These are phyloP conservation scores for Artemia sinica DNA, from an alignment of 2,888 invertebrate species.

Conservation along the genomic window DNA sequence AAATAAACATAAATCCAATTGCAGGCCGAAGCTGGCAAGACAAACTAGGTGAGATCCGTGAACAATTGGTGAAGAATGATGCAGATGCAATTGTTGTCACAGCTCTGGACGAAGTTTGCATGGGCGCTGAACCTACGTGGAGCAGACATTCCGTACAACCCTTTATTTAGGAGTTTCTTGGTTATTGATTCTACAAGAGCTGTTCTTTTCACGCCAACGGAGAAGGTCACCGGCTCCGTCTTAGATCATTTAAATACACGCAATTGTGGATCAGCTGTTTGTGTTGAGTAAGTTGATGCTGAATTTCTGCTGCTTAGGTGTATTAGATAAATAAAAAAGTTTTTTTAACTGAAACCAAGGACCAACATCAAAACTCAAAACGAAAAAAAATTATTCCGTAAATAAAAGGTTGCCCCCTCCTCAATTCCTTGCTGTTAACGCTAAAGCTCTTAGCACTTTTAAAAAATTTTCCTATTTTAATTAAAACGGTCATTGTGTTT, in stretches of 20 bases:
- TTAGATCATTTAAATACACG: constrained; percentile 37
- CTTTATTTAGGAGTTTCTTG: constrained; percentile 57
- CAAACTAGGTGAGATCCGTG: constrained; percentile 50
- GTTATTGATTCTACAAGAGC: constrained; percentile 47
- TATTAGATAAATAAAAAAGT: constrained; percentile 17
- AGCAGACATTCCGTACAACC: constrained; percentile 59
- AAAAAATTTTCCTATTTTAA: too few species aligned
- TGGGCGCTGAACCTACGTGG: constrained; percentile 80
- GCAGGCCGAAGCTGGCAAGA: constrained; percentile 52
- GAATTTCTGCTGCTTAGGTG: neutral
- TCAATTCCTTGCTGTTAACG: neutral
- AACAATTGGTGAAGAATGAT: constrained; percentile 41
- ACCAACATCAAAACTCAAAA: too few species aligned
- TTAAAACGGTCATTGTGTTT: too few species aligned
- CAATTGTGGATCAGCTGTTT: constrained; percentile 41
- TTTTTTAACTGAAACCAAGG: neutral
- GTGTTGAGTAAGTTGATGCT: constrained; percentile 41
- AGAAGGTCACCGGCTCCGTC: constrained; percentile 33
- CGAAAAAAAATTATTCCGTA: too few species aligned
- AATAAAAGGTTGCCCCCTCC: neutral
- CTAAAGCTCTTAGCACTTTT: too few species aligned
- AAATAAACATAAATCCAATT: neutral
- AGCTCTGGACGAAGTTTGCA: constrained; percentile 67
- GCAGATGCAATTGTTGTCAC: constrained; percentile 66
- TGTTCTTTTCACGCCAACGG: constrained; percentile 44